These are phyloP conservation scores for Triops cancriformis DNA, from an alignment of 1,140 invertebrate species.

Conservation along the genomic window DNA sequence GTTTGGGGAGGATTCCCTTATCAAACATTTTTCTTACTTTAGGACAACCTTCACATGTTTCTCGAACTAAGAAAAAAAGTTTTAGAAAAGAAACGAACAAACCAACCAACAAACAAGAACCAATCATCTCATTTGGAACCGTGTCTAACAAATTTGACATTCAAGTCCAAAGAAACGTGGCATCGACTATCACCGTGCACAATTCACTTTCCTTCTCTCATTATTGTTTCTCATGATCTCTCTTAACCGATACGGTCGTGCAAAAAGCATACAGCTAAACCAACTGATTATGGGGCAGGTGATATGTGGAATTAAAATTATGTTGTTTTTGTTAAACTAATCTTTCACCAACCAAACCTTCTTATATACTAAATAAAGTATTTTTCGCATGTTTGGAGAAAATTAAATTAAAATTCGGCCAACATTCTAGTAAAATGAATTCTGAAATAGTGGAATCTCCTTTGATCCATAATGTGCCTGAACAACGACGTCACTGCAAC, in stretches of 20 bases:
- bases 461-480: neutral
- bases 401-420: neutral
- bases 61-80: neutral
- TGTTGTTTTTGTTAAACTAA: neutral
- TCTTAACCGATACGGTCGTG: neutral
- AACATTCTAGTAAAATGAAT: neutral
- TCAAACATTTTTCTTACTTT: neutral
- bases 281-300: conserved; percentile 4
- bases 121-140: neutral
- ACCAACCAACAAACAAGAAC: neutral
- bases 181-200: neutral
- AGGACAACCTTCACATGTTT: neutral
- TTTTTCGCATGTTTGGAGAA: too few species aligned
- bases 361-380: too few species aligned
- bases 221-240: neutral
- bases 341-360: too few species aligned
- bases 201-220: neutral
- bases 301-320: conserved; percentile 5
- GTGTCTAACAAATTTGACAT: conserved; percentile 8
- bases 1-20: neutral
- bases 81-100: too few species aligned
- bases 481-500: neutral
- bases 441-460: neutral
- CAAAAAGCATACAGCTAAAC: neutral
- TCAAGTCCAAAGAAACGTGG: conserved; percentile 10